Evolutionary conservation across 2,888 invertebrate genomes (phyloP).

Genomic region (Folsomia manolachei): DNA sequence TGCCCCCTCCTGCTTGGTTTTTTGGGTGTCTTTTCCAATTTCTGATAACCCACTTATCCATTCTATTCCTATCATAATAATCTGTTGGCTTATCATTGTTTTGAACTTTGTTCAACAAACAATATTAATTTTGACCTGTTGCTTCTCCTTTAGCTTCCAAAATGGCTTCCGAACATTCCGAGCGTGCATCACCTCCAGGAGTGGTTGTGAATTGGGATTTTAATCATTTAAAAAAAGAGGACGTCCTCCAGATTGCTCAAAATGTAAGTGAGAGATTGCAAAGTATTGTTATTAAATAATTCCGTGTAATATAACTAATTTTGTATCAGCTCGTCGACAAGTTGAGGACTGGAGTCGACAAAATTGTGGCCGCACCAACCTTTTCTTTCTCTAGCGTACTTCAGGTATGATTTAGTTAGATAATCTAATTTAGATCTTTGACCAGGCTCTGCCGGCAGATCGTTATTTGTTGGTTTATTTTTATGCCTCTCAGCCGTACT

Average conservation of each 20-base stretch:
- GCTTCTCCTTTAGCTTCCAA: no score
- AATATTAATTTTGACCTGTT: no score
- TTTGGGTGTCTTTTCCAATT: no score
- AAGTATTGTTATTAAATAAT: no score
- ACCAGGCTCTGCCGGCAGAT: no score
- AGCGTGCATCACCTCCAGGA: conserved; percentile 25
- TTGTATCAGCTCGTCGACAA: conserved; percentile 42
- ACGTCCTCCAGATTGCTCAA: conserved; percentile 28
- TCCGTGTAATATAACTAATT: no score
- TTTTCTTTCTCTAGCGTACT: conserved; percentile 50
- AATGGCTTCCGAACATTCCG: neutral
- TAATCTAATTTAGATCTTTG: neutral
- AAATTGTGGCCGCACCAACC: conserved; percentile 41
- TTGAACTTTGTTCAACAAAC: no score
- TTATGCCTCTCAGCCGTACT: neutral
- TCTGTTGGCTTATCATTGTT: no score
- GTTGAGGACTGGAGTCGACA: conserved; percentile 43
- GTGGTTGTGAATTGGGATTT: conserved; percentile 50
- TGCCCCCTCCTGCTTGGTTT: no score
- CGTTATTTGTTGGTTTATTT: no score
- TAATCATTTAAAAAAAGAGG: conserved; percentile 41
- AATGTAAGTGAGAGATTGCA: conserved; percentile 22
- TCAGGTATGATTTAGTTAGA: conserved; percentile 44
- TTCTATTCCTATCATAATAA: no score
- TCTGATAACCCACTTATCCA: no score